Base-by-base conservation (phyloP, 2,888 invertebrate genomes). In the Serripes groenlandicus region DNA sequence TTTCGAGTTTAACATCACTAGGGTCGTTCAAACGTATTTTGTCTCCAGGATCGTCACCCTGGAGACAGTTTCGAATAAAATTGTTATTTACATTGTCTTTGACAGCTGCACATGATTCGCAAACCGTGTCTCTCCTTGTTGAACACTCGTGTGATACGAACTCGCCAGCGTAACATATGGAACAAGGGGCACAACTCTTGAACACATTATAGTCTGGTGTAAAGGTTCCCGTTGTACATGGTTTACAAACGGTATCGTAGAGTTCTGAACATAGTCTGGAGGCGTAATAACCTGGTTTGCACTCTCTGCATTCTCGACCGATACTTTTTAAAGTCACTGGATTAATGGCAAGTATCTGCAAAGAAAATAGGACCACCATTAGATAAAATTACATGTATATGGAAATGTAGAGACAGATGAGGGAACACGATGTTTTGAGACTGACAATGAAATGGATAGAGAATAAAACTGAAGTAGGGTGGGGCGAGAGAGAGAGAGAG, bases 231-330 rank as follows among this genome's bases (percentile, higher is more conserved):
- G 23, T 60, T 54, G 86, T 69, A 77, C 90, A 90, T 1, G 76
- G 81, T 49, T 84, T 82, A 75, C 90, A 90, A 15, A 89, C 64
- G n/a, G 89, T 89, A 77, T 89, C 89, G 68, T 88, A 82, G 7
- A 42, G 32, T n/a, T 80, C 80, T 28, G 81, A 76, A 78, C 88
- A 89, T 26, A 58, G 62, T 78, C 85, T 75, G 21, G 83, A 83
- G 35, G 83, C 88, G 69, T 82, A 88, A 74, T 87, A 87, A 23
- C 89, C 89, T 1, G 87, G 79, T 70, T 88, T 89, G 49, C 89
- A 89, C 54, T 62, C 58, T 30, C 89, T 69, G 54, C 89, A 89
- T 2, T 84, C 81, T 21, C 15, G 77, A 18, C 73, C 34, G 26
- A 62, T 28, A 37, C 66, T 30, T 23, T 75, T 70, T 58, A 70